A percentile compares a stretch with the other conserved stretches of the same genome.
Conservation (phyloP, 2,113 vertebrate genomes). For the Crypturellus undulatus region DNA sequence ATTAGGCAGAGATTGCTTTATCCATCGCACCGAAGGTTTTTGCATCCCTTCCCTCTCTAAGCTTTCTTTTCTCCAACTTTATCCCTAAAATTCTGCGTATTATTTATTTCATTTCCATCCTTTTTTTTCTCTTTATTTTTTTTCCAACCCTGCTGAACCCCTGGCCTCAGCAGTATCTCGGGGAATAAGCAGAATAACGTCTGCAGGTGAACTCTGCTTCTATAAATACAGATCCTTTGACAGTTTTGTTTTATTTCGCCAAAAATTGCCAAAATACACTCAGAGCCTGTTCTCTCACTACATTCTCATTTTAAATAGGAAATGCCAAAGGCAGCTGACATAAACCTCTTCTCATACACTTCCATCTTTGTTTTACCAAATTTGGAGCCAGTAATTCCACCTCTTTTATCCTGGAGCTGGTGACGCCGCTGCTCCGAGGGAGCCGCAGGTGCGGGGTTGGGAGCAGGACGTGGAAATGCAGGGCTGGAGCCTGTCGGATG, state of each 20-base stretch:
- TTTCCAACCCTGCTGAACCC: background rate
- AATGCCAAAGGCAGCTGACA: slow-evolving; percentile 30
- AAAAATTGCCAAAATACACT: slow-evolving; percentile 38
- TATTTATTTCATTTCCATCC: background rate
- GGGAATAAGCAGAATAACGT: background rate
- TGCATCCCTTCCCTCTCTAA: background rate
- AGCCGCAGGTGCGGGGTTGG: background rate
- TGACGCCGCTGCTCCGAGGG: background rate
- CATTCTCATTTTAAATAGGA: slow-evolving; percentile 18
- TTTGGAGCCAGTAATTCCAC: background rate
- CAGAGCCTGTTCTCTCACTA: slow-evolving; percentile 1
- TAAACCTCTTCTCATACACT: background rate
- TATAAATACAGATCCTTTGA: background rate
- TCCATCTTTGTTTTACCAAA: background rate
- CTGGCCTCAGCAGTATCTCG: background rate
- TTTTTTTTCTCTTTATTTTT: background rate
- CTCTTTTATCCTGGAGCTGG: background rate
- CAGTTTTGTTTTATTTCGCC: slow-evolving; percentile 31
- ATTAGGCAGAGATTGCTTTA: background rate
- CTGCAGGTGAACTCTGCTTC: slow-evolving; percentile 20
- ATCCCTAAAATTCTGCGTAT: background rate
- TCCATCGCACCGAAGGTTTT: background rate
- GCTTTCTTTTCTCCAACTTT: background rate
- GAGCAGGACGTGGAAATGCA: background rate
- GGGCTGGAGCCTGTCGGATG: background rate